Percentiles rank a stretch among this genome's conserved stretches.
These are phyloP conservation scores for Hipposideros armiger DNA, from an alignment of 2,113 vertebrate genomes.

Conservation along the genomic window DNA sequence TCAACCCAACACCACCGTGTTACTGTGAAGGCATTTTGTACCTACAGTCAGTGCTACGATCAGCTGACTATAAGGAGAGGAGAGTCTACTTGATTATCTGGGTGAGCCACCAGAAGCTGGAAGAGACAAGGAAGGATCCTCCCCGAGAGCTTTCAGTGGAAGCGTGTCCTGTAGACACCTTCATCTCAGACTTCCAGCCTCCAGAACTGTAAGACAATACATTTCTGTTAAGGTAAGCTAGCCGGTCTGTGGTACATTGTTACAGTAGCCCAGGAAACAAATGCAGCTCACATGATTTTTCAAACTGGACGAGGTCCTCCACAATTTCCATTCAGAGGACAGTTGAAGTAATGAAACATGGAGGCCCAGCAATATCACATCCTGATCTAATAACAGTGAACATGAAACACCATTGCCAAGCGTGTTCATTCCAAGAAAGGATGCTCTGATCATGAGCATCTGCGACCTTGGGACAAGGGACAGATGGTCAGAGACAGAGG, in stretches of 20 bases:
- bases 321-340: neutral
- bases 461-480: neutral
- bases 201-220: neutral
- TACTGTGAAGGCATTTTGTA: neutral
- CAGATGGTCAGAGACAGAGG: neutral
- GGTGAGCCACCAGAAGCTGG: neutral
- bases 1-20: neutral
- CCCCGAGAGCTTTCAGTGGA: neutral
- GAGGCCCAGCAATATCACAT: neutral
- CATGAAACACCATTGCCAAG: neutral
- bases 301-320: neutral
- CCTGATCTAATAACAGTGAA: neutral
- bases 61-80: neutral
- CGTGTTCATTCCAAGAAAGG: neutral
- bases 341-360: neutral
- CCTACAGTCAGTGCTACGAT: neutral
- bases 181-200: neutral
- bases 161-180: accelerated
- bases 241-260: accelerated
- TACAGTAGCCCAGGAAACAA: neutral
- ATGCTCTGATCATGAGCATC: neutral
- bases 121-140: neutral
- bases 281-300: neutral
- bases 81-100: neutral
- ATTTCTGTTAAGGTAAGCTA: neutral